Evolutionary conservation across 2,797 vertebrate species (phyloP).

Genomic region (Chromis chromis): DNA sequence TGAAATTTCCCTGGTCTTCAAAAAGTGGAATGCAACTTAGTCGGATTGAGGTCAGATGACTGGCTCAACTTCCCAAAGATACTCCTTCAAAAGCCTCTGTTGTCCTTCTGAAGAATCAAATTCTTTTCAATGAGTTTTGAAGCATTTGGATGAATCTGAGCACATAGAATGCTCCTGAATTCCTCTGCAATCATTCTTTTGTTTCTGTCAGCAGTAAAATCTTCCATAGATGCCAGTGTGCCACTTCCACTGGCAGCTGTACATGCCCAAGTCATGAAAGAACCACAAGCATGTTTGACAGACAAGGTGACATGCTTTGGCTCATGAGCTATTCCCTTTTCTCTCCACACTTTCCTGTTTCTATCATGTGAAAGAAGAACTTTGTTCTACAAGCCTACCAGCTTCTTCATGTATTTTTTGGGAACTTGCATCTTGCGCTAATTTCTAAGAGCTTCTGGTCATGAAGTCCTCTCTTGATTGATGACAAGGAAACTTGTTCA

Average conservation of each 20-base stretch:
- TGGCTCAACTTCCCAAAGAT: not conserved
- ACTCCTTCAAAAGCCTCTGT: not conserved
- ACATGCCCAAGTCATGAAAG: not conserved
- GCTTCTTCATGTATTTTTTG: not conserved
- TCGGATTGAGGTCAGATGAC: not conserved
- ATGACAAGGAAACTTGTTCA: not conserved
- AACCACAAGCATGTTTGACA: not conserved
- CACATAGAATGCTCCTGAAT: no score
- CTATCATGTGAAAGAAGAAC: not conserved
- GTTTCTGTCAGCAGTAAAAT: not conserved
- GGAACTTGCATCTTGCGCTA: not conserved
- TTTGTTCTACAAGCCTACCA: not conserved
- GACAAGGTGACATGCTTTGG: not conserved
- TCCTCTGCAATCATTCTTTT: not conserved
- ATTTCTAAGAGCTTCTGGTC: not conserved
- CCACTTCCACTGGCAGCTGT: not conserved
- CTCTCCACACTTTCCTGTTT: not conserved
- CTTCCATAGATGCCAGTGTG: not conserved
- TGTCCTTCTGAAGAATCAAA: no score
- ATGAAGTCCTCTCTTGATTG: not conserved
- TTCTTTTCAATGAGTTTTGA: no score
- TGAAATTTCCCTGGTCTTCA: not conserved
- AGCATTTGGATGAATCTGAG: no score
- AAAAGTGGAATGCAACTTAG: not conserved
- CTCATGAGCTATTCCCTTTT: not conserved